Percentiles rank a stretch among this genome's conserved stretches.
These are phyloP conservation scores for Caenorhabditis wallacei DNA, from an alignment of 2,888 invertebrate species.

Conservation along the genomic window DNA sequence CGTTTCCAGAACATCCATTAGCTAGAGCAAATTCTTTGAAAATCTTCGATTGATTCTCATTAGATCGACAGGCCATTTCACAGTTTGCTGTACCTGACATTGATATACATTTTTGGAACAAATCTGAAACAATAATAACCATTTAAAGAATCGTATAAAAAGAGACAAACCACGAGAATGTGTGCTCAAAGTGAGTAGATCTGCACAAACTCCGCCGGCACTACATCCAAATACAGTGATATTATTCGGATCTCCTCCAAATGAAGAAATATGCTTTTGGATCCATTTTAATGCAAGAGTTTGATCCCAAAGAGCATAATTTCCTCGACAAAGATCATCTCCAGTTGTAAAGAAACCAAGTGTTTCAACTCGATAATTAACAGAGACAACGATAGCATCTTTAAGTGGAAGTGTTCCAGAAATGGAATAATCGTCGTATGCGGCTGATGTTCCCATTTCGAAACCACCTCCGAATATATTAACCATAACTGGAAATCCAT, in stretches of 20 bases:
- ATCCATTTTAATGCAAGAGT: slow-evolving; percentile 80
- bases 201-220: slow-evolving; percentile 75
- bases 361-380: slow-evolving; percentile 77
- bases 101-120: slow-evolving; percentile 71
- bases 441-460: slow-evolving; percentile 19
- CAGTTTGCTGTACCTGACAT: slow-evolving; percentile 70
- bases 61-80: slow-evolving; percentile 61
- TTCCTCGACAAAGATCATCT: slow-evolving; percentile 67
- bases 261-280: slow-evolving; percentile 77
- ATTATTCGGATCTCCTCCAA: slow-evolving; percentile 79
- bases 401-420: slow-evolving; percentile 71
- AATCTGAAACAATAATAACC: slow-evolving; percentile 31
- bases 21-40: slow-evolving; percentile 55
- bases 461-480: slow-evolving; percentile 41
- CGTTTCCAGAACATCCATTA: not conserved
- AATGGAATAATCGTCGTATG: slow-evolving; percentile 36
- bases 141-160: not conserved
- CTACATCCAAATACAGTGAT: slow-evolving; percentile 80
- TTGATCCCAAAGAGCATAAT: slow-evolving; percentile 80
- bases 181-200: slow-evolving; percentile 69
- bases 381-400: slow-evolving; percentile 75
- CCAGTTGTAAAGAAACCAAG: slow-evolving; percentile 74
- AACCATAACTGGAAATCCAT: slow-evolving; percentile 37
- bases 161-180: slow-evolving; percentile 63
- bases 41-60: slow-evolving; percentile 35